Base-by-base conservation (phyloP, 2,888 invertebrate species). In the Phymatocera aterrima region DNA sequence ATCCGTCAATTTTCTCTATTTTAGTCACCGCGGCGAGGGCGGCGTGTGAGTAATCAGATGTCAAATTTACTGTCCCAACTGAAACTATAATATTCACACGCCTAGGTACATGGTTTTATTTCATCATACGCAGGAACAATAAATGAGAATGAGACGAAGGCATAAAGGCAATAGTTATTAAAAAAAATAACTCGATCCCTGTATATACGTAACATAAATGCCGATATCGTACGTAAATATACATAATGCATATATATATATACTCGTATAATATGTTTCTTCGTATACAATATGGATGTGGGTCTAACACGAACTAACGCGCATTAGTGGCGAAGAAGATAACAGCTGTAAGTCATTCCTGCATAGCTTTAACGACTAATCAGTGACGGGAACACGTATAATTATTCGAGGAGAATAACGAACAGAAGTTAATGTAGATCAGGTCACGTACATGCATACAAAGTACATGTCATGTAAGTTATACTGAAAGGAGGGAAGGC, bases 301-400 rank as follows among this genome's bases (percentile, higher is more conserved):
- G 12, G 37, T 28, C 28, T 57, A 15, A 51, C 24, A 8, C 21
- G 8, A n/a, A n/a, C n/a, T n/a, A n/a, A n/a, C n/a, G n/a, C n/a
- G n/a, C n/a, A n/a, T 57, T 57, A 12, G 37, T 21, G 37, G 8
- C n/a, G 8, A 64, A 18, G 4, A 18, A 37, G 10, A 10, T 34
- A 37, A 64, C 61, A 64, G 37, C 61, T 64, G 61, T 64, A 37
- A 64, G 10, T 64, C 34, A 64, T 64, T 51, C 24, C 24, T 57
- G 28, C 21, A 51, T 3, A 37, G 61, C n/a, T 37, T 6, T 37
- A 61, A 61, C 61, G 8, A 37, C 61, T 37, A 21, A 64, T 64
- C 57, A 57, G 37, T 64, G 37, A 37, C 61, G 37, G 3, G 61
- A 31, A 60, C 24, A 61, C n/a, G n/a, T n/a, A 61, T 61, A 51